Base-by-base conservation (phyloP, 2,113 vertebrate genomes). In the Pelecanus crispus region DNA sequence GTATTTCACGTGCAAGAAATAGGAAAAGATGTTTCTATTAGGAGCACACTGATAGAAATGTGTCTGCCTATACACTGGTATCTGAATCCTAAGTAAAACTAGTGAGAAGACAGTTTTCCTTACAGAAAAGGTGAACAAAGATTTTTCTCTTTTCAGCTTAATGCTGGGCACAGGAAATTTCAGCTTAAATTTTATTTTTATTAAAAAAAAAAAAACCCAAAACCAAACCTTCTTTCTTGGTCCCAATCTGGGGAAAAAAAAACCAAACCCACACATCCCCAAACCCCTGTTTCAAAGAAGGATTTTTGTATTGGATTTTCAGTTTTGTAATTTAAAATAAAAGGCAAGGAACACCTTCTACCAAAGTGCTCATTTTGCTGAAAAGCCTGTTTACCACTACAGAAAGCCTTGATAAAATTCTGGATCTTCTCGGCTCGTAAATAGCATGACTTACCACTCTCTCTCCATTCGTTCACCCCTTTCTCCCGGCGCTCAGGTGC, bases 381-480 rank as follows among this genome's bases (percentile, higher is more conserved):
- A 85, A 82, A 68, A 93, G 16, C 13, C 42, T 3, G 0, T 52
- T 71, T 59, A 16, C 4, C 49, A 12, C 40, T 28, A 38, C 17
- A 58, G 34, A 80, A 67, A 63, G 9, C 17, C 67, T 32, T 28
- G 13, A 72, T 11, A 49, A 56, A 85, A 72, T 47, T 74, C 36
- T 45, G 42, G 42, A 45, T 68, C 34, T 56, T 47, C 56, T 61
- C 45, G 15, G 5, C 55, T 29, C 17, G 36, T 12, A 25, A 67
- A 14, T 2, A 65, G 10, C 6, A 11, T 7, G 22, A 95, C 98
- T 98, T 90, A 98, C 98, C 98, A 70, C 91, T 96, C 77, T 98
- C 97, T 97, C 98, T 98, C 81, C 98, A 88, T 80, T 97, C 97
- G 36, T 96, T 95, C 92, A 98, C 95, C 92, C 98, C 98, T 88